A percentile compares a stretch with the other conserved stretches of the same genome.
These are phyloP conservation scores for Ypsolopha scabrella DNA, from an alignment of 2,888 invertebrate genomes.

Conservation along the genomic window DNA sequence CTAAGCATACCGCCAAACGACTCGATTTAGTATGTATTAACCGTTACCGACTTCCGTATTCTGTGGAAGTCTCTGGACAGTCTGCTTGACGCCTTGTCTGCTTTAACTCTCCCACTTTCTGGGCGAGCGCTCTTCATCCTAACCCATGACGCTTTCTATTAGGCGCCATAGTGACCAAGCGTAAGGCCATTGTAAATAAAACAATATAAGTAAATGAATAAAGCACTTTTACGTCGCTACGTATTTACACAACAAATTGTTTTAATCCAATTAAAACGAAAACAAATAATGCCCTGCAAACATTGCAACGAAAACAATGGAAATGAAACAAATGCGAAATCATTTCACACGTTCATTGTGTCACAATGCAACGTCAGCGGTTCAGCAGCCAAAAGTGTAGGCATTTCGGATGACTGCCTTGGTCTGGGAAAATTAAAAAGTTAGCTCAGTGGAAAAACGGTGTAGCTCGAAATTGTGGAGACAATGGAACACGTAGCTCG, in stretches of 20 bases:
- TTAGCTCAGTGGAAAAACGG: slow-evolving; percentile 8
- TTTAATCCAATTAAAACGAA: background rate
- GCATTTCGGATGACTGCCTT: slow-evolving; percentile 4
- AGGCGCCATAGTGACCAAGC: too few species aligned
- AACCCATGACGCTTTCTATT: too few species aligned
- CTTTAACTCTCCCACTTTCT: too few species aligned
- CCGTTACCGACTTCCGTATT: too few species aligned
- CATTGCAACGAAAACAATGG: slow-evolving; percentile 1
- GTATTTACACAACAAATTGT: background rate
- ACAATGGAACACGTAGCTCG: slow-evolving; percentile 5
- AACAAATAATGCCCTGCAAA: background rate
- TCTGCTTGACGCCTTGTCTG: too few species aligned
- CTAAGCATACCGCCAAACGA: too few species aligned
- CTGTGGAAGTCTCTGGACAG: too few species aligned
- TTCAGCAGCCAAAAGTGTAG: slow-evolving; percentile 22
- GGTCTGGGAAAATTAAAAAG: slow-evolving; percentile 10
- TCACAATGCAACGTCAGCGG: slow-evolving; percentile 30
- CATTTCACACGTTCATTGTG: slow-evolving; percentile 21
- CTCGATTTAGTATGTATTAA: too few species aligned
- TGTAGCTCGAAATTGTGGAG: slow-evolving; percentile 6
- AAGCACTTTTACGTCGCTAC: background rate
- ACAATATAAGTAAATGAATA: too few species aligned
- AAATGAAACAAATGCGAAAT: slow-evolving; percentile 21
- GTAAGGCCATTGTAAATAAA: too few species aligned
- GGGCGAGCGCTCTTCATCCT: too few species aligned